Evolutionary conservation across 2,888 invertebrate genomes (phyloP), one percentile per base, ranked within the genome.

Genomic region (Rhamnusium bicolor): DNA sequence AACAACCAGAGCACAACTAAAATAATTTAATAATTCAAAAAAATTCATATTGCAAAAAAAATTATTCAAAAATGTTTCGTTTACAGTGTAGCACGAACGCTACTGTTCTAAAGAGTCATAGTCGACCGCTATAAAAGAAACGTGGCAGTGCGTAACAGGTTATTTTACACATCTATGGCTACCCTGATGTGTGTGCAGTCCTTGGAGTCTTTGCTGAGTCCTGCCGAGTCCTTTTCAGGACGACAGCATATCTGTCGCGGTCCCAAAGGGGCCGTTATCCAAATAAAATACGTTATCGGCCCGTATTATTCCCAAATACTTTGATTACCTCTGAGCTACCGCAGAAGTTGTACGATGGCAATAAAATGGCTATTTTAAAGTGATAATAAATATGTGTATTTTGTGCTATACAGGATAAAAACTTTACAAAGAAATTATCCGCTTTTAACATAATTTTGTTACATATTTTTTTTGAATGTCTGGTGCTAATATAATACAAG

Each of bases 131-230:
- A 78, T 82, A 82, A 83, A 83, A 81, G 82, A 80, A 80, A 78
- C 79, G 80, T 82, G 83, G 83, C 85, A 83, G 83, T 84, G 85
- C 85, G 86, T 87, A 87, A 87, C 86, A 87, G 85, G 87, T 87
- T 87, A 88, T 88, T 88, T 88, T 88, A 88, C 88, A 88, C 88
- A 86, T 87, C 88, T 88, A 87, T 88, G 87, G 85, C 82, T 87
- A 85, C 85, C 84, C 85, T 85, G 86, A 85, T 86, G 81, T 86
- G 83, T 84, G 83, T 79, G 80, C 75, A 81, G 82, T 85, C 85
- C 85, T 85, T 83, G 76, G 85, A 83, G 84, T 81, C 81, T 81
- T 74, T 77, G 66, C 71, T 69, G 70, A 70, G 72, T 74, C 71
- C 65, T 72, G 75, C 71, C 76, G 79, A 78, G 77, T 79, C 80